phyloP scores from a whole-genome alignment of 2,797 vertebrate species.

The Xiphorhynchus erythropygius region DNA sequence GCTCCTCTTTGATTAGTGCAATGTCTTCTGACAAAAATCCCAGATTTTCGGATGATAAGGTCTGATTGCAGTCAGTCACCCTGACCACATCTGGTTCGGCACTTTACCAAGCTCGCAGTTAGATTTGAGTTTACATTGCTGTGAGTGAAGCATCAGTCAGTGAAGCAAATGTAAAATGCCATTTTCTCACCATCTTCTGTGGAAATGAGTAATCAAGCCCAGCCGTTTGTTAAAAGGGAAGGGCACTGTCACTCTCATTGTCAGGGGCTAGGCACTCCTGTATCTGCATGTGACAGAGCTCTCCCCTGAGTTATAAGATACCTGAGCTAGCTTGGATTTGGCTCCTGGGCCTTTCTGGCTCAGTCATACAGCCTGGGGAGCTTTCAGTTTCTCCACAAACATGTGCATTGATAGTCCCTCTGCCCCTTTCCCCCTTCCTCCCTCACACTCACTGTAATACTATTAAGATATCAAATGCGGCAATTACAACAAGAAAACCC shows the following conservation, averaged over 20 bases:
- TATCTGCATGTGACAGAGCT: not conserved
- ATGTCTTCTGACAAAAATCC: slow-evolving; percentile 24
- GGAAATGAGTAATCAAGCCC: not conserved
- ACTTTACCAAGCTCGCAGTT: not conserved
- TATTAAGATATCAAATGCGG: slow-evolving; percentile 78
- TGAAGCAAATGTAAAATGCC: not conserved
- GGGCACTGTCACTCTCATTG: not conserved
- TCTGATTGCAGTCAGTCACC: not conserved
- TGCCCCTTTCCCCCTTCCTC: slow-evolving; percentile 54
- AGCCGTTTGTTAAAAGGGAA: not conserved
- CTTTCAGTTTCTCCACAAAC: not conserved
- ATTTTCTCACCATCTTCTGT: not conserved
- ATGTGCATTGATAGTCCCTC: slow-evolving; percentile 37
- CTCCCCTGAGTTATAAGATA: not conserved
- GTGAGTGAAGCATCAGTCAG: not conserved
- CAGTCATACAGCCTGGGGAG: not conserved
- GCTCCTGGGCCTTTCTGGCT: not conserved
- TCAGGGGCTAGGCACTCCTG: not conserved
- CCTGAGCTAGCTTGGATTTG: slow-evolving; percentile 10
- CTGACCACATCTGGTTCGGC: not conserved
- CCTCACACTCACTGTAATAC: not conserved
- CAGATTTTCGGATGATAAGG: not conserved
- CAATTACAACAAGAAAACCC: slow-evolving; percentile 73
- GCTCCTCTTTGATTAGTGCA: not conserved
- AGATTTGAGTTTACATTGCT: not conserved